These are phyloP conservation scores for Portunus trituberculatus DNA, from an alignment of 1,140 invertebrate species.

Conservation along the genomic window DNA sequence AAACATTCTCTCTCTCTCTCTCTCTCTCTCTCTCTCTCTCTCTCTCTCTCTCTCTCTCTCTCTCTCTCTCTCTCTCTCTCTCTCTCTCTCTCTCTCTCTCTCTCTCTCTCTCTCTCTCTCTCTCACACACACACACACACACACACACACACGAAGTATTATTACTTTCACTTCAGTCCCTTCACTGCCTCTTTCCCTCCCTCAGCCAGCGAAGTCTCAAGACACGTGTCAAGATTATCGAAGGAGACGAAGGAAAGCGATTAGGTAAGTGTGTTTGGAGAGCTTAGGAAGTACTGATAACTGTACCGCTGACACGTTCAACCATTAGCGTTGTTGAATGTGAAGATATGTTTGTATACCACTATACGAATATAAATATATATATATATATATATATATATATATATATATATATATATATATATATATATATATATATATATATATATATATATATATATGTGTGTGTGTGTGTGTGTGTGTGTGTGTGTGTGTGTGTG, in stretches of 20 bases:
- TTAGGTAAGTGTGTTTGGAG: neutral
- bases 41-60: constrained; percentile 13
- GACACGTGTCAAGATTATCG: constrained; percentile 8
- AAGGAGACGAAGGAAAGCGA: neutral
- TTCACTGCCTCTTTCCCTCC: neutral
- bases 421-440: constrained; percentile 52
- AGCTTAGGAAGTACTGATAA: neutral
- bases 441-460: constrained; percentile 66
- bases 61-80: constrained; percentile 35
- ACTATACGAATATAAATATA: constrained; percentile 45
- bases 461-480: constrained; percentile 8
- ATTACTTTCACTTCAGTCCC: neutral
- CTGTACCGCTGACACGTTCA: neutral
- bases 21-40: neutral
- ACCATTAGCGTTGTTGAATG: too few species aligned
- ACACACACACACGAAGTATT: neutral
- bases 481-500: constrained; percentile 35
- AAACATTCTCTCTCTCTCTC: too few species aligned
- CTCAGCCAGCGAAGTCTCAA: neutral
- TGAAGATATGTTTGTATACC: neutral
- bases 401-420: constrained; percentile 61
- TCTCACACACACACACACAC: neutral
- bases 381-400: constrained; percentile 48
- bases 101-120: too few species aligned
- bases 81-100: constrained; percentile 22